Evolutionary conservation across 2,113 vertebrate genomes (phyloP), one percentile per base, ranked within the genome.

Genomic region (Oenanthe oenanthe): DNA sequence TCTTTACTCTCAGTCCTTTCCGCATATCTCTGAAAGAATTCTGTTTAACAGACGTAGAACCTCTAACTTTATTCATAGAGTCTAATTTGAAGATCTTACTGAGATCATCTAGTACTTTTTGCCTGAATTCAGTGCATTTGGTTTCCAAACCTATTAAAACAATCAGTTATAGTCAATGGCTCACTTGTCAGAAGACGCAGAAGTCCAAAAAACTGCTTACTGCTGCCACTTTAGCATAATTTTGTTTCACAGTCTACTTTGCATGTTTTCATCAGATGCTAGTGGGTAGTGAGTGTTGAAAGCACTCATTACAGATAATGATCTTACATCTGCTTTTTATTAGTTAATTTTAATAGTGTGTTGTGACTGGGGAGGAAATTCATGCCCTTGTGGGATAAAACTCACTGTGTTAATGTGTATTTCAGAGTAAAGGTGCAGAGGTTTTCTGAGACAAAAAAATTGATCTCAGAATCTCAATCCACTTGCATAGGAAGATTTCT

Each of bases 311-410:
- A 54, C 18, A 65, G 21, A 29, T 70, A 89, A 51, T 81, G 68
- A 67, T 74, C 21, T 76, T 89, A 32, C 47, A 70, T 51, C 57
- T 67, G 34, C 14, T 93, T 95, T 95, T 94, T 89, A 51, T 95
- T 72, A 77, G 51, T 93, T 93, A 93, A 87, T 97, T 88, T 92
- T 84, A 68, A 28, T 84, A 79, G 32, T 58, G 10, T 81, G 25
- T 76, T 80, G 38, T 88, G 92, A 63, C 34, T 73, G 51, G 62
- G 38, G 62, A 45, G 50, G 57, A 74, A 74, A 74, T 61, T 83
- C 71, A 58, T 79, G 38, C 26, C n/a, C 29, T 56, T 67, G 32
- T 4, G 34, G 32, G 71, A 58, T 16, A 32, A 96, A 91, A 86
- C 21, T 45, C 31, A 57, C 24, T 48, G 8, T 47, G 10, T 82